Percentiles rank a stretch among this genome's conserved stretches.
These are phyloP conservation scores for Aspidiotus destructor DNA, from an alignment of 2,888 invertebrate species.

Conservation along the genomic window DNA sequence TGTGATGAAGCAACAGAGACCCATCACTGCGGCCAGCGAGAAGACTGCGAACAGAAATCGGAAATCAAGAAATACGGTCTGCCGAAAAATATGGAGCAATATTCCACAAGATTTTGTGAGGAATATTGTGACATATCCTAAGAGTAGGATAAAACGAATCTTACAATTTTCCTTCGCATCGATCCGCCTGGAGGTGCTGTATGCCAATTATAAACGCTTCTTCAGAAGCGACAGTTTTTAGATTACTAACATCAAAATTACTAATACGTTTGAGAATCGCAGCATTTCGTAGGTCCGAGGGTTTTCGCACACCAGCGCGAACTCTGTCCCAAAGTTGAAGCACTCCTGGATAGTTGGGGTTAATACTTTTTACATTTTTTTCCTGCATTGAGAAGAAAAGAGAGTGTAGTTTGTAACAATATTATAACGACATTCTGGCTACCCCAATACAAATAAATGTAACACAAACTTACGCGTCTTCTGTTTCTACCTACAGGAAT, in stretches of 20 bases:
- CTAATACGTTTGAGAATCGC: slow-evolving; percentile 14
- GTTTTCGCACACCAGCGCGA: slow-evolving; percentile 18
- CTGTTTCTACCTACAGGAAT: no score
- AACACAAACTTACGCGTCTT: no score
- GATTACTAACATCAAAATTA: slow-evolving; percentile 6
- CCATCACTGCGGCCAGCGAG: slow-evolving; percentile 33
- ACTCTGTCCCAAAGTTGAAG: slow-evolving; percentile 19
- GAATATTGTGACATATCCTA: background rate
- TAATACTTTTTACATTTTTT: no score
- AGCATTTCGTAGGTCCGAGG: slow-evolving; percentile 8
- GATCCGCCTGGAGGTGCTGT: slow-evolving; percentile 26
- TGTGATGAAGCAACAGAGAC: slow-evolving; percentile 29
- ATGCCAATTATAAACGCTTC: slow-evolving; percentile 10
- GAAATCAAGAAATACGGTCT: background rate
- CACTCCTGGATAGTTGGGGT: background rate
- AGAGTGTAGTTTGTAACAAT: no score
- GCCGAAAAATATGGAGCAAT: background rate
- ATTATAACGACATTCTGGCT: no score
- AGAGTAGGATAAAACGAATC: background rate
- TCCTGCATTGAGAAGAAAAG: no score
- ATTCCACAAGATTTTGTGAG: no score
- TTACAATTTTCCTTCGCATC: slow-evolving; percentile 27
- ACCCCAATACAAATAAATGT: no score
- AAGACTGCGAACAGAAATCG: slow-evolving; percentile 17
- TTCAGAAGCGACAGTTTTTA: slow-evolving; percentile 15